Conservation (phyloP, 53 echinoderm and acorn worm species). For the Echinometra lucunter region DNA sequence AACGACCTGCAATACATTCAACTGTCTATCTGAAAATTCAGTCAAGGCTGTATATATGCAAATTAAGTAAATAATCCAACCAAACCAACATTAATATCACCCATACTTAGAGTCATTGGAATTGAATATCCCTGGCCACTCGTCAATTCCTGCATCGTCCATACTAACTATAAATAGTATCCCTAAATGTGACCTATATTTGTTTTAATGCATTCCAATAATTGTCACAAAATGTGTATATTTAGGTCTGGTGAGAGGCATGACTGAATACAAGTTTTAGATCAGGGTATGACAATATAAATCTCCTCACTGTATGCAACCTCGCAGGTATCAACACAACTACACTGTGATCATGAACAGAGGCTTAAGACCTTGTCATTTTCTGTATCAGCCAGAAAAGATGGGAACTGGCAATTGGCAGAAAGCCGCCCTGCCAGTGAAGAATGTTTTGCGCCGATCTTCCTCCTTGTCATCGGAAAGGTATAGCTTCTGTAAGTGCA, state of each 20-base stretch:
- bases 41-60: background rate
- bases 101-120: background rate
- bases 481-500: slow-evolving; percentile 29
- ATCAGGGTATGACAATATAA: slow-evolving; percentile 8
- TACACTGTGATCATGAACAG: background rate
- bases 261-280: slow-evolving; percentile 17
- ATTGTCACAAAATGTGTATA: slow-evolving; percentile 6
- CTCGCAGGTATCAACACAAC: slow-evolving; percentile 9
- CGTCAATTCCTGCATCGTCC: background rate
- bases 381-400: slow-evolving; percentile 1
- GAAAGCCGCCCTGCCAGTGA: background rate
- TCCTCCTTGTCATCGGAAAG: slow-evolving; percentile 30
- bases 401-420: slow-evolving; percentile 27
- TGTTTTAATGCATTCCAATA: background rate
- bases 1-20: background rate
- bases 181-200: slow-evolving; percentile 26
- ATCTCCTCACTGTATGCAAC: slow-evolving; percentile 23
- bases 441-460: background rate
- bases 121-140: background rate
- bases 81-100: slow-evolving; percentile 28
- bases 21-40: background rate
- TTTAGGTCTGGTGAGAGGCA: slow-evolving; percentile 29
- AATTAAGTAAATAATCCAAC: background rate
- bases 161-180: slow-evolving; percentile 15
- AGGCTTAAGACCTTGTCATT: background rate